Evolutionary conservation across 1,140 invertebrate species (phyloP), one percentile per base, ranked within the genome.

Genomic region (Brachionus plicatilis): DNA sequence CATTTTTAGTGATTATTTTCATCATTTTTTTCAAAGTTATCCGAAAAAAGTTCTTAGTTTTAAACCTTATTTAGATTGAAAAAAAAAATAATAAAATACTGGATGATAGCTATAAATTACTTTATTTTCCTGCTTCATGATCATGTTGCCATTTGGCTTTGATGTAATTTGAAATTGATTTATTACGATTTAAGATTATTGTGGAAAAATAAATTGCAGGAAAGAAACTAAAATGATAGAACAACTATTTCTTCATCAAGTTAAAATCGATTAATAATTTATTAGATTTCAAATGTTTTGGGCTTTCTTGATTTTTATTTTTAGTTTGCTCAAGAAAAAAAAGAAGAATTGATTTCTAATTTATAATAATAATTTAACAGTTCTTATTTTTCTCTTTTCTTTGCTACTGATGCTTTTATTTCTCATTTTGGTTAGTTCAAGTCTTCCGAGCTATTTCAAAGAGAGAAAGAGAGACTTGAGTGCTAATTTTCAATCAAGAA

Each of bases 251-350:
- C 53, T 60, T 60, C 17, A 43, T 72, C 17, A 20, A 68, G 66
- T 43, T 43, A 43, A 72, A 43, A 72, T 72, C 41, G 68, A 72
- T 72, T 72, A 72, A 72, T 72, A 72, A 72, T 72, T 72, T 72
- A 72, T 72, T 72, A 72, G 68, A 72, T 45, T 72, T 72, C 68
- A 72, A 72, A 72, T 72, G 68, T 72, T 72, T 20, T 8, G 37
- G 41, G 68, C 68, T 72, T 72, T 72, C 37, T 72, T 17, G 33
- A 72, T 72, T 72, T 72, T 72, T 41, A 41, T 72, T 43, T 43
- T 43, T 72, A 43, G 33, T 33, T 33, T 68, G n/a, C 33, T 20
- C 7, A 41, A 41, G 9, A 14, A 43, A 17, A n/a, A 41, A 72
- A n/a, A 72, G 41, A 41, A 72, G 20, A 72, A 72, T 72, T 72